Conservation (phyloP, 2,888 invertebrate genomes). For the Cactoblastis cactorum region DNA sequence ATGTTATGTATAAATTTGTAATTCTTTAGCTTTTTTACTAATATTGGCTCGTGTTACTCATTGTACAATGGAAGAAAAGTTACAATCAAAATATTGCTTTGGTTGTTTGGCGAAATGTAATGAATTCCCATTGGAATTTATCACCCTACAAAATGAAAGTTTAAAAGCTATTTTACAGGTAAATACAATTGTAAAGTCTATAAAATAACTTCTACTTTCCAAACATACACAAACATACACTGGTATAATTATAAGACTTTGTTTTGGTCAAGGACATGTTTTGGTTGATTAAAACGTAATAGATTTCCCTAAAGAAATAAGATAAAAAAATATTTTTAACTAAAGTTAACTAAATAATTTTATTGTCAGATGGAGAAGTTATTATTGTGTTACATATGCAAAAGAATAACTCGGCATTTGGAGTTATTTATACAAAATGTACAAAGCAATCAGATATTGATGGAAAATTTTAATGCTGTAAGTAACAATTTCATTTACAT, state of each 20-base stretch:
- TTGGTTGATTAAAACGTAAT: too few species aligned
- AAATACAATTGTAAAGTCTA: too few species aligned
- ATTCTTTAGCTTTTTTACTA: neutral
- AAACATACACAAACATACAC: too few species aligned
- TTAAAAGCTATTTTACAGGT: slow-evolving; percentile 54
- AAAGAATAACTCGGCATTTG: slow-evolving; percentile 41
- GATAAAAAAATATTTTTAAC: too few species aligned
- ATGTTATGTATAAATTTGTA: too few species aligned
- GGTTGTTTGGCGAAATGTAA: slow-evolving; percentile 43
- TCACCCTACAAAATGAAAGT: slow-evolving; percentile 36
- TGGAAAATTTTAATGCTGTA: slow-evolving; percentile 49
- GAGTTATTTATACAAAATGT: slow-evolving; percentile 56
- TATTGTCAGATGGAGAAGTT: slow-evolving; percentile 44
- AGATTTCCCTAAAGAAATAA: too few species aligned
- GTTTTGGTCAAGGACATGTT: too few species aligned
- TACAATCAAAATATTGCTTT: slow-evolving; percentile 32
- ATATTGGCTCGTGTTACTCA: too few species aligned
- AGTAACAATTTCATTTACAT: slow-evolving; percentile 30
- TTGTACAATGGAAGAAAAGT: slow-evolving; percentile 10
- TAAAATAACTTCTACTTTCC: too few species aligned
- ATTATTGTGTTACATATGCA: slow-evolving; percentile 51
- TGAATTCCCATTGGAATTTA: slow-evolving; percentile 32
- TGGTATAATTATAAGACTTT: too few species aligned
- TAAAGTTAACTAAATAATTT: neutral
- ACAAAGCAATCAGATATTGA: slow-evolving; percentile 48